A percentile compares a stretch with the other conserved stretches of the same genome.
Conservation (phyloP, 2,888 invertebrate genomes). For the Calliopum simillimum region DNA sequence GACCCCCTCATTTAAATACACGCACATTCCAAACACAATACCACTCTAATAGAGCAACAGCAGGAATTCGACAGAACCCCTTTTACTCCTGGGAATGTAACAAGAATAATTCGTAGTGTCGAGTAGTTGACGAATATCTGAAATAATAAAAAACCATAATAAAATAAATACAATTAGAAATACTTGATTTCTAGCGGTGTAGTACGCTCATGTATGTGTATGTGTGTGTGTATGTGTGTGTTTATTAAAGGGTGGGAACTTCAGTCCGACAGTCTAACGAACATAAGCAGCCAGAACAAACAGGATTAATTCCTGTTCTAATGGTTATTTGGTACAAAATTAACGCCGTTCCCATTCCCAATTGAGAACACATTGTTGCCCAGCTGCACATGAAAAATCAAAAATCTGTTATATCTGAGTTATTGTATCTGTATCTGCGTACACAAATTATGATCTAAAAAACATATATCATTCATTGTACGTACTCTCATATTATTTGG, state of each 20-base stretch:
- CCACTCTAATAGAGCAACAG: background rate
- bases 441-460: constrained; percentile 14
- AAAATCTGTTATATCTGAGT: background rate
- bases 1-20: constrained; percentile 20
- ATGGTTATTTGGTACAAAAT: constrained; percentile 9
- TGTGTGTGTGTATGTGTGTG: background rate
- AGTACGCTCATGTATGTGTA: constrained; percentile 5
- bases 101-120: background rate
- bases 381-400: constrained; percentile 4
- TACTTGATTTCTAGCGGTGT: constrained; percentile 17
- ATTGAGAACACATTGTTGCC: background rate
- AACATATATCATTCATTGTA: constrained; percentile 23
- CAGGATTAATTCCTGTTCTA: constrained; percentile 23
- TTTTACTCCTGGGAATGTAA: background rate
- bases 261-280: too few relatives aligned
- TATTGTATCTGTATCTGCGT: constrained; percentile 29
- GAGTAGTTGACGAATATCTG: background rate
- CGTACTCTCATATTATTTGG: too few relatives aligned
- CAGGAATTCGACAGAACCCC: constrained; percentile 13
- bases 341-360: constrained; percentile 2
- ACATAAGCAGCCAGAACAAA: background rate
- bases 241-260: constrained; percentile 20
- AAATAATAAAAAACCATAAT: constrained; percentile 25
- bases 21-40: constrained; percentile 7
- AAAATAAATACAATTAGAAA: constrained; percentile 20